Percentiles rank a stretch among this genome's conserved stretches.
Conservation (phyloP, 2,797 vertebrate species). For the Notoglanidium macrostoma region DNA sequence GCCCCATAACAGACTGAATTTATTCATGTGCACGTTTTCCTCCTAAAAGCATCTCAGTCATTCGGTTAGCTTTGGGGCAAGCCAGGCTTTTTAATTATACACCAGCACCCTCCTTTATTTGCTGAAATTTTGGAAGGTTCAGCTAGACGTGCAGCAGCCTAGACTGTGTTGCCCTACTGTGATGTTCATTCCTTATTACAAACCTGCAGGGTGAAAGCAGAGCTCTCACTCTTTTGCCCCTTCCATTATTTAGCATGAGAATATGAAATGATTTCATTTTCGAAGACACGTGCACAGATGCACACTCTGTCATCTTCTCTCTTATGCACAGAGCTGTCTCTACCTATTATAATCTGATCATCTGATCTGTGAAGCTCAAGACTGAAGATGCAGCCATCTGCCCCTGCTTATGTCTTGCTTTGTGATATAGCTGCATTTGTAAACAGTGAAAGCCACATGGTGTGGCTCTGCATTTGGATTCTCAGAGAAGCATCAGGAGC, state of each 20-base stretch:
- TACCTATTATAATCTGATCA: conserved; percentile 30
- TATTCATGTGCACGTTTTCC: conserved; percentile 10
- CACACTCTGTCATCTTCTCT: conserved; percentile 16
- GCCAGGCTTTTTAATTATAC: conserved; percentile 34
- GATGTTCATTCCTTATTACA: conserved; percentile 55
- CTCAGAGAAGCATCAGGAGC: conserved; percentile 5
- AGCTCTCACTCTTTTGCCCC: conserved; percentile 18
- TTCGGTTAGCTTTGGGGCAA: not conserved
- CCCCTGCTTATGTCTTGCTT: not conserved
- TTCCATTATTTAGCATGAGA: conserved; percentile 22
- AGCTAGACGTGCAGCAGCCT: conserved; percentile 18
- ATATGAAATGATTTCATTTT: conserved; percentile 31
- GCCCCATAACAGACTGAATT: not conserved
- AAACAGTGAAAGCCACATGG: conserved; percentile 2
- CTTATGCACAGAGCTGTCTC: conserved; percentile 19
- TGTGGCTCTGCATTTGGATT: conserved; percentile 16
- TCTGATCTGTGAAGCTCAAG: conserved; percentile 18
- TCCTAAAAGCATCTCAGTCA: not conserved
- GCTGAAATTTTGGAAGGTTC: conserved; percentile 11
- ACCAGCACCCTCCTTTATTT: conserved; percentile 27
- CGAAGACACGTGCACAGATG: not conserved
- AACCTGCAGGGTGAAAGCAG: conserved; percentile 35
- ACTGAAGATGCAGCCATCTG: conserved; percentile 25
- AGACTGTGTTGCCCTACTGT: conserved; percentile 27
- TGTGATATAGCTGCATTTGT: conserved; percentile 22